Conservation (phyloP, 2,888 invertebrate genomes). For the Agriotes lineatus region DNA sequence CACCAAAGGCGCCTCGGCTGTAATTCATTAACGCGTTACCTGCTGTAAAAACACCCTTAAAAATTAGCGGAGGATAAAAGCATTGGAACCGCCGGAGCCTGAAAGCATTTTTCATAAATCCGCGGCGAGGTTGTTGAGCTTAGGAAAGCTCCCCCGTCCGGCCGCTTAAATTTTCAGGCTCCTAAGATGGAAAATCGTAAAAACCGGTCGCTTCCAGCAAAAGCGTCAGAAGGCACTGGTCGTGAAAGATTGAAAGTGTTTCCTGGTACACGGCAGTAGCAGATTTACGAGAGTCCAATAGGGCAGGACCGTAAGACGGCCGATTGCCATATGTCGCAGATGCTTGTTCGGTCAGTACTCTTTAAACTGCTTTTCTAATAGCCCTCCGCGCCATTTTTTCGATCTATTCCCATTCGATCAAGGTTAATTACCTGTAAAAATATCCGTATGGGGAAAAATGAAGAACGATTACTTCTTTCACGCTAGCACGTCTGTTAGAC, state of each 20-base stretch:
- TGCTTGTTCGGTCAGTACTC: slow-evolving; percentile 43
- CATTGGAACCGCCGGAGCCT: too few relatives aligned
- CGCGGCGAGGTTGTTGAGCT: too few relatives aligned
- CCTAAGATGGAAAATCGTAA: background rate
- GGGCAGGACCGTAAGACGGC: slow-evolving; percentile 33
- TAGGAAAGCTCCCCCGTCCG: too few relatives aligned
- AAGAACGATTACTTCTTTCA: slow-evolving; percentile 27
- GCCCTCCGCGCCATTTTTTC: slow-evolving; percentile 35
- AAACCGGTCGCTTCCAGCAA: slow-evolving; percentile 16
- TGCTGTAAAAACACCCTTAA: too few relatives aligned
- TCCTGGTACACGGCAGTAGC: slow-evolving; percentile 26
- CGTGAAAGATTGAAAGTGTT: slow-evolving; percentile 44
- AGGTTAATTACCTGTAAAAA: slow-evolving; percentile 44
- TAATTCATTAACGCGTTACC: too few relatives aligned
- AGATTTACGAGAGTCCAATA: slow-evolving; percentile 37
- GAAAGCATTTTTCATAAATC: too few relatives aligned
- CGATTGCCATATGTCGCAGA: slow-evolving; percentile 46
- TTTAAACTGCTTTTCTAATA: slow-evolving; percentile 44
- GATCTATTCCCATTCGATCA: slow-evolving; percentile 36
- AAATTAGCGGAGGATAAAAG: too few relatives aligned
- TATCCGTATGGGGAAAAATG: slow-evolving; percentile 39
- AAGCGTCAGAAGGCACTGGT: slow-evolving; percentile 14
- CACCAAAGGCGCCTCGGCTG: too few relatives aligned
- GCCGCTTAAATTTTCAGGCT: too few relatives aligned
- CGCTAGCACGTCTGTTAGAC: background rate